phyloP scores from a whole-genome alignment of 2,113 vertebrate genomes.

The Charadrius vociferus region DNA sequence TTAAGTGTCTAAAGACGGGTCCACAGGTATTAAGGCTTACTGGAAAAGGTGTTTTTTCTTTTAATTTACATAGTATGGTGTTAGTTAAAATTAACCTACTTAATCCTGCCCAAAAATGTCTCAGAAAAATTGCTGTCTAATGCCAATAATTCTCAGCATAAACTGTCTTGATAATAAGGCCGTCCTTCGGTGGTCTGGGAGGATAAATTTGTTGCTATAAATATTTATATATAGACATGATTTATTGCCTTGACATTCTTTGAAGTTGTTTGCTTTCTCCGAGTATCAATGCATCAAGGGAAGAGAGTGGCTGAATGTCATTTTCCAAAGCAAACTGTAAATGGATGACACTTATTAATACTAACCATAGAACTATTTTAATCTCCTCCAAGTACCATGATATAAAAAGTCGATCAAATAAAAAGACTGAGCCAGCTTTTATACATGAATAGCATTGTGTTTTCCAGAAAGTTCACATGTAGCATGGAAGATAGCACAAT shows the following conservation, averaged over 20 bases:
- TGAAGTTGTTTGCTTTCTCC: conserved; percentile 4
- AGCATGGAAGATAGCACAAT: neutral
- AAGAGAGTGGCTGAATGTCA: neutral
- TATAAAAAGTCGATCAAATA: neutral
- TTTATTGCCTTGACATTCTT: conserved; percentile 16
- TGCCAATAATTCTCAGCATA: neutral
- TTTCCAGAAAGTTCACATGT: neutral
- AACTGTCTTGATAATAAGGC: neutral
- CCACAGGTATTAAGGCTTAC: neutral
- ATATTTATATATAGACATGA: neutral
- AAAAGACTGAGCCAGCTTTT: neutral
- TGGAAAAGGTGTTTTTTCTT: neutral
- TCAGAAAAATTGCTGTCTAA: neutral
- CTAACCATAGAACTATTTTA: neutral
- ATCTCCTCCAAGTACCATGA: neutral
- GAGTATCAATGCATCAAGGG: neutral
- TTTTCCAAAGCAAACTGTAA: neutral
- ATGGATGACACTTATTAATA: neutral
- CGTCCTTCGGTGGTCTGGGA: neutral
- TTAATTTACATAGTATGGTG: neutral
- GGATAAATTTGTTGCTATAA: neutral
- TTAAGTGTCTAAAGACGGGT: neutral
- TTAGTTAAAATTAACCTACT: neutral
- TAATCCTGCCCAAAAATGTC: neutral
- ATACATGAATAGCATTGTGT: neutral